Percentiles rank a stretch among this genome's conserved stretches.
Evolutionary conservation across 1,140 invertebrate genomes (phyloP).

Genomic region (Patella vulgata): DNA sequence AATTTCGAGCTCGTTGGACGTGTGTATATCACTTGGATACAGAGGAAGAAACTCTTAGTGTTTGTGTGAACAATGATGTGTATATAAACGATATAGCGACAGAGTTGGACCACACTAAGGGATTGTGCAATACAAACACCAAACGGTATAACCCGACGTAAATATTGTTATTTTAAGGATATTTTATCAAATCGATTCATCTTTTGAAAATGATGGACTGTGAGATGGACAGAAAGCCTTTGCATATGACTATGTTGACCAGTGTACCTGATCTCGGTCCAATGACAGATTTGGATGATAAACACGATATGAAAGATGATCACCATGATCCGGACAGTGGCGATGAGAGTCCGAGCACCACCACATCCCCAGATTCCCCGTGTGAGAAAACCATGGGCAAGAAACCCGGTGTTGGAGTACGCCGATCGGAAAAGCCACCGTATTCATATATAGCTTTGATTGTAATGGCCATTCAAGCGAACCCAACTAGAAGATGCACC

Average conservation of each 20-base stretch:
- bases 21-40: neutral
- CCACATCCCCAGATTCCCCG: constrained; percentile 34
- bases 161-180: too few relatives aligned
- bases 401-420: constrained; percentile 53
- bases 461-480: constrained; percentile 93
- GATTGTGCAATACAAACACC: too few relatives aligned
- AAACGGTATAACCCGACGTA: too few relatives aligned
- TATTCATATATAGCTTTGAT: constrained; percentile 98
- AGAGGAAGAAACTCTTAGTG: too few relatives aligned
- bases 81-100: too few relatives aligned
- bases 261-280: constrained; percentile 1
- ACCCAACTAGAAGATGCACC: constrained; percentile 67
- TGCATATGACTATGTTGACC: constrained; percentile 8
- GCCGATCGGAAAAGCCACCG: constrained; percentile 86
- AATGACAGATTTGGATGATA: neutral
- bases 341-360: constrained; percentile 41
- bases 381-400: constrained; percentile 32
- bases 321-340: constrained; percentile 25
- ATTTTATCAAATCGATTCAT: too few relatives aligned
- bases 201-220: constrained; percentile 14
- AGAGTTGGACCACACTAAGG: too few relatives aligned
- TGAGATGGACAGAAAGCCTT: constrained; percentile 23
- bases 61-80: too few relatives aligned
- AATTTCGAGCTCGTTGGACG: neutral
- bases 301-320: constrained; percentile 11